phyloP scores from a whole-genome alignment of 1,140 invertebrate genomes.

The Drosophila kohkoa region DNA sequence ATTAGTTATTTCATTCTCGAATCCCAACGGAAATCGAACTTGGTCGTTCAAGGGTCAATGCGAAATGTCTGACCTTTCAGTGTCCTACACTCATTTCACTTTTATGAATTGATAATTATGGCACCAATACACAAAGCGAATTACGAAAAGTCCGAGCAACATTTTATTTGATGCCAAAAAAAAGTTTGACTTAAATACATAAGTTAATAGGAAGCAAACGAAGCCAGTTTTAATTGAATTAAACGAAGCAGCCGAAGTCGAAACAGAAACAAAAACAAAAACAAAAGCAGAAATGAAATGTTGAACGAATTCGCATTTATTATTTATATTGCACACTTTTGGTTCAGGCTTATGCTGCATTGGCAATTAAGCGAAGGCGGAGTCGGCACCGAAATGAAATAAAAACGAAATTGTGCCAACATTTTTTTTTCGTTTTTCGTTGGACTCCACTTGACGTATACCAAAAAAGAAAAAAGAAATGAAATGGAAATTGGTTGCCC shows the following conservation, averaged over 20 bases:
- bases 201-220: constrained; percentile 7
- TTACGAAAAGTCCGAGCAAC: background rate
- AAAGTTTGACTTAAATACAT: constrained; percentile 6
- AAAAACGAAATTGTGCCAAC: constrained; percentile 32
- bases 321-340: constrained; percentile 35
- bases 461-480: background rate
- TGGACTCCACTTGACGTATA: constrained; percentile 33
- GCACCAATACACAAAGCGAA: background rate
- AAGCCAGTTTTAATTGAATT: constrained; percentile 26
- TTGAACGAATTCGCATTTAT: constrained; percentile 15
- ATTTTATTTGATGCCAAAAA: background rate
- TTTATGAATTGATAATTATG: constrained; percentile 19
- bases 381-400: constrained; percentile 25
- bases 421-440: constrained; percentile 5
- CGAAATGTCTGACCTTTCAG: constrained; percentile 13
- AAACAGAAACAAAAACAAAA: constrained; percentile 25
- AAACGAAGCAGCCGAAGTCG: constrained; percentile 7
- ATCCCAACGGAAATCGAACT: background rate
- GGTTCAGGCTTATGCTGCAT: constrained; percentile 8
- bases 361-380: constrained; percentile 28
- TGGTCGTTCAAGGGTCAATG: background rate
- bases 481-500: constrained; percentile 28
- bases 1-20: background rate
- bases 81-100: background rate
- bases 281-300: background rate